These are phyloP conservation scores for Strigamia transsilvanica DNA, from an alignment of 2,888 invertebrate genomes.

Conservation along the genomic window DNA sequence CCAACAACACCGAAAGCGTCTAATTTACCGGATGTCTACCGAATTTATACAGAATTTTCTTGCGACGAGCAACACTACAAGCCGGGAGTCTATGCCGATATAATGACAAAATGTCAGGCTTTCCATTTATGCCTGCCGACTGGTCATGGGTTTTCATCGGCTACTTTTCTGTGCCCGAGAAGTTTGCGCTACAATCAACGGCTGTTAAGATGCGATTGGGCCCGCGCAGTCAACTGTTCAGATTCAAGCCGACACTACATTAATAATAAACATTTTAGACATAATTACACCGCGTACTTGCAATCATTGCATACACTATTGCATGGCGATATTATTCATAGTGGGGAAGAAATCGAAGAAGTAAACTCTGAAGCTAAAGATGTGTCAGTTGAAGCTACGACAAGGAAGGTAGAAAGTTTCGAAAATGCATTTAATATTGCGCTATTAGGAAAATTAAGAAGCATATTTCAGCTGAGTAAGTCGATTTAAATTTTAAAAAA, in stretches of 20 bases:
- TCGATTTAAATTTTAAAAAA: not conserved
- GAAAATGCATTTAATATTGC: not conserved
- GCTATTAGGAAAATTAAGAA: not conserved
- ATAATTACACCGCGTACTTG: slow-evolving; percentile 49
- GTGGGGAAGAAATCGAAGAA: slow-evolving; percentile 16
- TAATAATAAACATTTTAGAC: slow-evolving; percentile 50
- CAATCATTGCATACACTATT: slow-evolving; percentile 48
- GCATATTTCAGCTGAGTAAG: not conserved
- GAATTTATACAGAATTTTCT: slow-evolving; percentile 17
- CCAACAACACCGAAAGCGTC: not conserved
- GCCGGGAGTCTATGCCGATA: slow-evolving; percentile 44
- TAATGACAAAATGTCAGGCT: slow-evolving; percentile 42
- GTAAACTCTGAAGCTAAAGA: not conserved
- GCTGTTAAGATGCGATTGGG: slow-evolving; percentile 33
- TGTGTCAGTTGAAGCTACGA: not conserved
- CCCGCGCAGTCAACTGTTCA: slow-evolving; percentile 29
- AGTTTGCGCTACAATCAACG: slow-evolving; percentile 49
- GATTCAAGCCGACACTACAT: not conserved
- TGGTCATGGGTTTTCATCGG: slow-evolving; percentile 49
- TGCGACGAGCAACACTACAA: slow-evolving; percentile 22
- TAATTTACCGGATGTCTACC: not conserved
- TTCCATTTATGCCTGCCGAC: slow-evolving; percentile 50
- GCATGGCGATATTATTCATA: slow-evolving; percentile 34
- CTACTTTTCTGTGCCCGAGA: slow-evolving; percentile 50
- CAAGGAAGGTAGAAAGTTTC: not conserved